Percentiles rank a stretch among this genome's conserved stretches.
These are phyloP conservation scores for Hemithea aestivaria DNA, from an alignment of 2,888 invertebrate species.

Conservation along the genomic window DNA sequence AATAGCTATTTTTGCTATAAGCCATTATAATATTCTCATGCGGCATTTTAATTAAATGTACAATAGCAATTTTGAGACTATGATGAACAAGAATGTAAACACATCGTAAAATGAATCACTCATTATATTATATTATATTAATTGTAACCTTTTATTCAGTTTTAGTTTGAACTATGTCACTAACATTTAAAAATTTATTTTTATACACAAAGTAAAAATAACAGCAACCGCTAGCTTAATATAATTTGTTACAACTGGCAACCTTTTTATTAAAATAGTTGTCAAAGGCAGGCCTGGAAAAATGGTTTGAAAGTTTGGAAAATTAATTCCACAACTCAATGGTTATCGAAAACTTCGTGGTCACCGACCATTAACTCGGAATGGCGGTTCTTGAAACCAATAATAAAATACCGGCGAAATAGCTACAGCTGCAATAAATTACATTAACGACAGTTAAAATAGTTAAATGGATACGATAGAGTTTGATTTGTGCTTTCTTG, in stretches of 20 bases:
- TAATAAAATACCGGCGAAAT: constrained; percentile 43
- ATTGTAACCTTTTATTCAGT: too few species aligned
- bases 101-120: too few species aligned
- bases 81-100: too few species aligned
- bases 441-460: constrained; percentile 47
- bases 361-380: constrained; percentile 40
- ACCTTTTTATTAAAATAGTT: constrained; percentile 20
- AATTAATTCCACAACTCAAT: constrained; percentile 22
- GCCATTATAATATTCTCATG: too few species aligned
- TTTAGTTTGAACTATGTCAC: too few species aligned
- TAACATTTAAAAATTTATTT: too few species aligned
- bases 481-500: constrained; percentile 69
- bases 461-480: constrained; percentile 44
- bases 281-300: constrained; percentile 18
- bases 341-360: constrained; percentile 34
- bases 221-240: too few species aligned
- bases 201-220: too few species aligned
- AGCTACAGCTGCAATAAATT: constrained; percentile 36
- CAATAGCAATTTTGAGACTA: too few species aligned
- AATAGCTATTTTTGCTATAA: too few species aligned
- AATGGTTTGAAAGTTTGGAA: constrained; percentile 16
- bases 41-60: constrained; percentile 33
- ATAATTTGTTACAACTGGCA: constrained; percentile 9
- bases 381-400: constrained; percentile 38
- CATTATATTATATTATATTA: too few species aligned